Conservation (phyloP, 2,888 invertebrate species). For the Cephus pulcher region DNA sequence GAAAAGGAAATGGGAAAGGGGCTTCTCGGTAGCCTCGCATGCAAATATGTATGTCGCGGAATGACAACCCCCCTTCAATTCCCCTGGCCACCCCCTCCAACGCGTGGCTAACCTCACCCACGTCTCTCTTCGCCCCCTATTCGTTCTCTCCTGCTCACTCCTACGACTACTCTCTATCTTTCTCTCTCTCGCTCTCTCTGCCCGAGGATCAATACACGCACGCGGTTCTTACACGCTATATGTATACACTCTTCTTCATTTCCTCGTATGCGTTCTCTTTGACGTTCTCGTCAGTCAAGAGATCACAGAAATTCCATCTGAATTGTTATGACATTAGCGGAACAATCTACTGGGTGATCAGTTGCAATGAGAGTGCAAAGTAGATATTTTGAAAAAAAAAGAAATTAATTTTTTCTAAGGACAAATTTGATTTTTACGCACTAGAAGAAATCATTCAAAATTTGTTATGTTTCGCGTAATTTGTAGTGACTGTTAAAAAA, state of each 20-base stretch:
- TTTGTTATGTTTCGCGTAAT: too few relatives aligned
- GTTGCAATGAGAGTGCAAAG: too few relatives aligned
- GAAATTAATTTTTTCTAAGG: too few relatives aligned
- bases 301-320: too few relatives aligned
- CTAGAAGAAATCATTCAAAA: too few relatives aligned
- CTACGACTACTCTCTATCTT: neutral
- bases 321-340: too few relatives aligned
- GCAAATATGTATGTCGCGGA: slow-evolving; percentile 43
- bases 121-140: neutral
- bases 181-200: slow-evolving; percentile 14
- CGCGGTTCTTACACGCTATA: slow-evolving; percentile 31
- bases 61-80: slow-evolving; percentile 41
- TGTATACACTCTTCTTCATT: too few relatives aligned
- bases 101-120: slow-evolving; percentile 10
- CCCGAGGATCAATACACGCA: slow-evolving; percentile 52
- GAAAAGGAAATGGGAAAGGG: slow-evolving; percentile 10
- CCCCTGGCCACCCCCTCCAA: slow-evolving; percentile 16
- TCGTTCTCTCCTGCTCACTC: slow-evolving; percentile 7
- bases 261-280: too few relatives aligned
- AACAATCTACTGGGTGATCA: too few relatives aligned
- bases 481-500: too few relatives aligned
- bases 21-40: slow-evolving; percentile 27
- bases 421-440: too few relatives aligned
- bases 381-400: neutral
- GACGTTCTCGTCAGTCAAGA: too few relatives aligned